Base-by-base conservation (phyloP, 2,888 invertebrate genomes). In the Chrysolina haemoptera region DNA sequence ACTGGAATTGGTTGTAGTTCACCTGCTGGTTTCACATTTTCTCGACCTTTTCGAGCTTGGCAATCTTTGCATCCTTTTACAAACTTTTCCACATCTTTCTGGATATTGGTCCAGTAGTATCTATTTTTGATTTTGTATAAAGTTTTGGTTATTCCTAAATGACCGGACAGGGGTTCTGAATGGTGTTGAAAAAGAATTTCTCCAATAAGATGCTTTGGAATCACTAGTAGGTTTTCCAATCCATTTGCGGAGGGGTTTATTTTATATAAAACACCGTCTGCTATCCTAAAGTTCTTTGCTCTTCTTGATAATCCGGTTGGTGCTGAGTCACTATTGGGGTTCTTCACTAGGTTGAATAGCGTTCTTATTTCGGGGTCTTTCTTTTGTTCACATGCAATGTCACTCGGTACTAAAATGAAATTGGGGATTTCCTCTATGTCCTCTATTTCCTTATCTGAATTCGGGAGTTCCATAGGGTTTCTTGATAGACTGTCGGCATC, bases 131-230 rank as follows among this genome's bases (percentile, higher is more conserved):
- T 78, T 73, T 78, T 81, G n/a, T 74, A 9, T 41, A 75, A 43
- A 3, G 79, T 78, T 74, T 80, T 80, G 6, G 74, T 65, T 18
- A 70, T 68, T 11, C 79, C 80, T 16, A 81, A 62, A 43, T 82
- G 80, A 18, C 78, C 78, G 22, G 78, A 66, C 22, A 78, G 12
- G 1, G 80, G 80, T 62, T 77, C 77, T 1, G 35, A 40, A 46
- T 80, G 79, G 6, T 68, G 22, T 64, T 16, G 80, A 78, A 10
- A 80, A 27, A 3, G 27, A 27, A 27, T 27, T 76, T 35, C 80
- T 77, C 41, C n/a, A n/a, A n/a, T n/a, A n/a, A n/a, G n/a, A n/a
- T n/a, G n/a, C n/a, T n/a, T n/a, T n/a, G n/a, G n/a, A n/a, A n/a
- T n/a, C n/a, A n/a, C n/a, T n/a, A 81, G 55, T 16, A 81, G 63